Evolutionary conservation across 2,888 invertebrate species (phyloP).

Genomic region (Lasioglossum pauxillum): DNA sequence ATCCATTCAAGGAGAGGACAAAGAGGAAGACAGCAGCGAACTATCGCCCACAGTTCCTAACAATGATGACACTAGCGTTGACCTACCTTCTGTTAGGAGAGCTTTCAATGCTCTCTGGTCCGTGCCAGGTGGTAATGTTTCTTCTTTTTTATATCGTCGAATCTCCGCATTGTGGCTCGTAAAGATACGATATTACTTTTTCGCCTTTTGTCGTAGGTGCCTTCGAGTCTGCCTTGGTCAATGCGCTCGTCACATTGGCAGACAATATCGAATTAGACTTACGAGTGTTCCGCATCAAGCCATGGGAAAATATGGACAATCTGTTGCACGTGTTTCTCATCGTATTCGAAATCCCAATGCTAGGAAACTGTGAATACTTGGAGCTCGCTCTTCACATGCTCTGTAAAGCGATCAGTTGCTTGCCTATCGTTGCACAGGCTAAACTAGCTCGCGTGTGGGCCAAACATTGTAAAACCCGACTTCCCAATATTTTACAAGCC

Average conservation of each 20-base stretch:
- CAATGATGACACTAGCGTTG: slow-evolving; percentile 86
- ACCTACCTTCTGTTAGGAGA: slow-evolving; percentile 89
- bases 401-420: slow-evolving; percentile 90
- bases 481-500: slow-evolving; percentile 90
- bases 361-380: slow-evolving; percentile 92
- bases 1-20: slow-evolving; percentile 92
- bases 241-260: slow-evolving; percentile 90
- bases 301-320: slow-evolving; percentile 84
- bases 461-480: slow-evolving; percentile 86
- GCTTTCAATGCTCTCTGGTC: slow-evolving; percentile 87
- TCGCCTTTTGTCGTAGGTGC: slow-evolving; percentile 82
- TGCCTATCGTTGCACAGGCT: slow-evolving; percentile 91
- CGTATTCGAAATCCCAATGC: slow-evolving; percentile 91
- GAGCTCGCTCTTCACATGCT: slow-evolving; percentile 92
- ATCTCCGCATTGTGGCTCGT: neutral
- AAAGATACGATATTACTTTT: neutral
- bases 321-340: slow-evolving; percentile 88
- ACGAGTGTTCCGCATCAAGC: slow-evolving; percentile 87
- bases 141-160: neutral
- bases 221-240: slow-evolving; percentile 89
- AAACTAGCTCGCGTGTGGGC: slow-evolving; percentile 93
- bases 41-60: slow-evolving; percentile 81
- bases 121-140: slow-evolving; percentile 75
- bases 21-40: slow-evolving; percentile 92
- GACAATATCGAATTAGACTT: slow-evolving; percentile 90